phyloP scores from a whole-genome alignment of 2,113 vertebrate genomes.

The Trematocara macrostoma region DNA sequence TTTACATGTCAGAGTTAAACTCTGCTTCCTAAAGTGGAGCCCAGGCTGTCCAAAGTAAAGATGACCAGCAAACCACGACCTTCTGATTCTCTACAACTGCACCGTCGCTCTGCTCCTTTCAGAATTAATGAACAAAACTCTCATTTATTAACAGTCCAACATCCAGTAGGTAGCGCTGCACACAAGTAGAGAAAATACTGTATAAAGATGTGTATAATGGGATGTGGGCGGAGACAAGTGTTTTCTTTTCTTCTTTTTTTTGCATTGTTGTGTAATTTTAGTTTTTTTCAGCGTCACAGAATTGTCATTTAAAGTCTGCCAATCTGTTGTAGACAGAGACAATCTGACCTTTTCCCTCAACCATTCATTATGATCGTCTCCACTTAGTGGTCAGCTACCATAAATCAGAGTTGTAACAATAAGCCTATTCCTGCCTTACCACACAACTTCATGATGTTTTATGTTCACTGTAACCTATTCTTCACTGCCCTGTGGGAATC shows the following conservation, averaged over 20 bases:
- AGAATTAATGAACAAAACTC: background rate
- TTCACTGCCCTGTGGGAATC: background rate
- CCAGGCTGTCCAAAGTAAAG: background rate
- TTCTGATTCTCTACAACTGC: background rate
- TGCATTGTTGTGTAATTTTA: background rate
- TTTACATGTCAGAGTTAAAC: background rate
- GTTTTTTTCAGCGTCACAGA: background rate
- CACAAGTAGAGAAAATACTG: background rate
- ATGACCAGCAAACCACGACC: accelerated
- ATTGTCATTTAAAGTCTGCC: background rate
- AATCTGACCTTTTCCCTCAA: background rate
- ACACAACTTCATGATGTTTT: slow-evolving; percentile 45
- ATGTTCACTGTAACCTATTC: slow-evolving; percentile 16
- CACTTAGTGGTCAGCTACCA: slow-evolving; percentile 34
- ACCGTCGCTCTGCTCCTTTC: background rate
- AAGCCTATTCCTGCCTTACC: slow-evolving; percentile 36
- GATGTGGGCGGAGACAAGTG: background rate
- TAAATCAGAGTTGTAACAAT: slow-evolving; percentile 44
- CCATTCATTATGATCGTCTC: slow-evolving; percentile 27
- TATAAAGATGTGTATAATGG: background rate
- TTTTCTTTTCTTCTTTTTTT: background rate
- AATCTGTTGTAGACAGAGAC: background rate
- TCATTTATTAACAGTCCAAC: background rate
- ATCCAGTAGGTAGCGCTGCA: background rate
- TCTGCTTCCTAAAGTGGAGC: background rate